Conservation (phyloP, 2,113 vertebrate species). For the Cervus canadensis region DNA sequence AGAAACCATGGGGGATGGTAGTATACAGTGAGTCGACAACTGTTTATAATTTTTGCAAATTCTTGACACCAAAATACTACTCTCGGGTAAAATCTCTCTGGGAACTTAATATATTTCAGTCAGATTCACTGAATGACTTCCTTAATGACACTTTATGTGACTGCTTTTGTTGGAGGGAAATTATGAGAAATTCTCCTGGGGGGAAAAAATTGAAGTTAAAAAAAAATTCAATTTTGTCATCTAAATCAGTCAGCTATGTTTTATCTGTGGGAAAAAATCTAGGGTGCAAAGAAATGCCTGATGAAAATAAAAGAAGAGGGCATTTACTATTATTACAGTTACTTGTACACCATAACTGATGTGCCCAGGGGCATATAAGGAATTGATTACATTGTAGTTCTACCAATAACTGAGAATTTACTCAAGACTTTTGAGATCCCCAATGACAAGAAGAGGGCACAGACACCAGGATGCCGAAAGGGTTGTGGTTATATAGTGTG, state of each 20-base stretch:
- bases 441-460: not conserved
- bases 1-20: not conserved
- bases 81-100: not conserved
- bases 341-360: not conserved
- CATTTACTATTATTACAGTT: not conserved
- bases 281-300: not conserved
- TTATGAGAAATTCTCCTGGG: slow-evolving; percentile 21
- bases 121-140: not conserved
- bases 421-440: not conserved
- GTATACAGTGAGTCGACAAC: not conserved
- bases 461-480: not conserved
- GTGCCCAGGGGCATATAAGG: not conserved
- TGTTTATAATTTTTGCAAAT: not conserved
- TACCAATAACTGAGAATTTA: not conserved
- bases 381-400: not conserved
- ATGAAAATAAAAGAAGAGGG: not conserved
- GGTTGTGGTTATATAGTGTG: not conserved
- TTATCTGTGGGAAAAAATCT: not conserved
- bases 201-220: not conserved
- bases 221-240: not conserved
- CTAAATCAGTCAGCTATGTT: not conserved
- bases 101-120: not conserved
- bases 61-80: not conserved
- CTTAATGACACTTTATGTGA: not conserved
- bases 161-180: slow-evolving; percentile 6